phyloP scores from a whole-genome alignment of 2,888 invertebrate genomes.

The Agrilus biguttatus region DNA sequence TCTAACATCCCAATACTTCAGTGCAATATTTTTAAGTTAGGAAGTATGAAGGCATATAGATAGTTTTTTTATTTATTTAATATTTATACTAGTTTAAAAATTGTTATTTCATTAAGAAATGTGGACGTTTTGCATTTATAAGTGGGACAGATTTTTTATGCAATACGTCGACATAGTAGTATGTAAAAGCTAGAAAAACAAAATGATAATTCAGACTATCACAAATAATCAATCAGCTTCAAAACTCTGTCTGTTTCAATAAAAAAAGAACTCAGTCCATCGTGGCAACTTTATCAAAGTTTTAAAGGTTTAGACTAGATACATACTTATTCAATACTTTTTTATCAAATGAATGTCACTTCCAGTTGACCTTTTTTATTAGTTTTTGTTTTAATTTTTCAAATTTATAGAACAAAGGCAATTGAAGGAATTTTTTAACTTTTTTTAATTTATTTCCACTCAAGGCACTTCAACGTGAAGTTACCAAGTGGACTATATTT shows the following conservation, averaged over 20 bases:
- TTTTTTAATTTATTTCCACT: slow-evolving; percentile 1
- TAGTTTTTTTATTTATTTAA: slow-evolving; percentile 24
- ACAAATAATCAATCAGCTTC: slow-evolving; percentile 27
- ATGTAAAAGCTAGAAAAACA: slow-evolving; percentile 24
- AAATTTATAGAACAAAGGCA: slow-evolving; percentile 10
- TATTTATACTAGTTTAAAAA: slow-evolving; percentile 28
- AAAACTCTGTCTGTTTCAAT: too few relatives aligned
- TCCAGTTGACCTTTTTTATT: too few relatives aligned
- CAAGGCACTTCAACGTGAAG: too few relatives aligned
- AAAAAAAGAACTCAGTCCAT: too few relatives aligned
- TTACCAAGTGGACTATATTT: too few relatives aligned
- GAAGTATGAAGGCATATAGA: slow-evolving; percentile 37
- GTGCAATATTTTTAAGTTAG: slow-evolving; percentile 34
- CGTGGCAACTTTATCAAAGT: too few relatives aligned
- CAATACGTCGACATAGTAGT: slow-evolving; percentile 2
- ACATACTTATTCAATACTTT: too few relatives aligned
- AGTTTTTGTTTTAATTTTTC: too few relatives aligned
- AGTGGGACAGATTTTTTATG: too few relatives aligned
- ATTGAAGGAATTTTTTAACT: slow-evolving; percentile 3
- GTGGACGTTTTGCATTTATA: slow-evolving; percentile 15
- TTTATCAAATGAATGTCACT: too few relatives aligned
- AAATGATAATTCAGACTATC: slow-evolving; percentile 23
- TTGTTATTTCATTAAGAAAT: slow-evolving; percentile 20
- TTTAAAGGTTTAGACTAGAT: too few relatives aligned
- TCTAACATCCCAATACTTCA: slow-evolving; percentile 36